Percentiles rank a stretch among this genome's conserved stretches.
These are phyloP conservation scores for Sinocyclocheilus grahami DNA, from an alignment of 2,113 vertebrate species.

Conservation along the genomic window DNA sequence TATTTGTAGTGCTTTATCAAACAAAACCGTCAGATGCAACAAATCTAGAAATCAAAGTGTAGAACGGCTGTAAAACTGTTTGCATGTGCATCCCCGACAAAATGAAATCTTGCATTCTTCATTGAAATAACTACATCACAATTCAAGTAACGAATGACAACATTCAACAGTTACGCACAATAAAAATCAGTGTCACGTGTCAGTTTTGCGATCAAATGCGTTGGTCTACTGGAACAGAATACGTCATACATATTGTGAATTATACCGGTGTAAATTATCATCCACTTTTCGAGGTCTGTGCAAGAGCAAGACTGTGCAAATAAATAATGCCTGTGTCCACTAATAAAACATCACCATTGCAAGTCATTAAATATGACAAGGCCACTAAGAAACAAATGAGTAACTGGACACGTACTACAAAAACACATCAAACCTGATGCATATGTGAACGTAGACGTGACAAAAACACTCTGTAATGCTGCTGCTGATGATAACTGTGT, in stretches of 20 bases:
- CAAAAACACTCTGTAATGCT: not conserved
- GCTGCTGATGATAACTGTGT: not conserved
- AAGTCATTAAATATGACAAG: conserved; percentile 50
- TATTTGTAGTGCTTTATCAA: conserved; percentile 27
- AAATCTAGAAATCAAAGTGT: not conserved
- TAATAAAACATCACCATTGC: not conserved
- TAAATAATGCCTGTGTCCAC: conserved; percentile 28
- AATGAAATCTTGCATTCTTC: conserved; percentile 29
- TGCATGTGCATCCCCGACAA: not conserved
- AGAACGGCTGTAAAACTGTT: not conserved
- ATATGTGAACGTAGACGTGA: not conserved
- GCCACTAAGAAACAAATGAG: conserved; percentile 60
- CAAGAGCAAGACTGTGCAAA: conserved; percentile 12
- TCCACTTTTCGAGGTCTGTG: not conserved
- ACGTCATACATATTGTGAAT: not conserved
- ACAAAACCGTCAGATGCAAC: not conserved
- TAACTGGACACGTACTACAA: conserved; percentile 33
- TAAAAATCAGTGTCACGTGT: not conserved
- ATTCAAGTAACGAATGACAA: conserved; percentile 56
- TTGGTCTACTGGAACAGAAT: not conserved
- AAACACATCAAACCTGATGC: conserved; percentile 12
- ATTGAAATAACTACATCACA: conserved; percentile 50
- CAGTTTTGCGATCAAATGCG: not conserved
- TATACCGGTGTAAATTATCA: not conserved
- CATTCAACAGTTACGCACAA: conserved; percentile 36